phyloP scores from a whole-genome alignment of 2,888 invertebrate species.

The Agonopterix heracliana region DNA sequence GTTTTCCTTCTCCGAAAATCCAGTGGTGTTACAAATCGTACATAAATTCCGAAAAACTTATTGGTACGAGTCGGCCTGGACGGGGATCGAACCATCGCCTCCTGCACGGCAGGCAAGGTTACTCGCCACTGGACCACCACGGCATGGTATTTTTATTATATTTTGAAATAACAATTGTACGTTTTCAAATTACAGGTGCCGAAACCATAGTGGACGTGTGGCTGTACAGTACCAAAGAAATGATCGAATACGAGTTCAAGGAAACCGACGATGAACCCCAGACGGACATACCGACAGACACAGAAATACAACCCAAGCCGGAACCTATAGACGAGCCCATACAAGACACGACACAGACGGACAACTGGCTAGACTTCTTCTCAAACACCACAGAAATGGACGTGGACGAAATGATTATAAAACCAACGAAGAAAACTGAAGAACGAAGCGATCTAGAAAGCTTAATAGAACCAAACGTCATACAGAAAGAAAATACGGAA shows the following conservation, averaged over 20 bases:
- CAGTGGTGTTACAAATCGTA: too few species aligned
- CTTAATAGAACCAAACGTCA: constrained; percentile 11
- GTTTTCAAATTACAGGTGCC: constrained; percentile 72
- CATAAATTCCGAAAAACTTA: too few species aligned
- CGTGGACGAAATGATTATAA: constrained; percentile 64
- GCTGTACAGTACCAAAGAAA: constrained; percentile 72
- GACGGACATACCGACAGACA: constrained; percentile 7
- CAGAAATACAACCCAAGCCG: constrained; percentile 12
- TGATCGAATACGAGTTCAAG: constrained; percentile 52
- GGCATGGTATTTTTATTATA: too few species aligned
- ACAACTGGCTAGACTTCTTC: constrained; percentile 65
- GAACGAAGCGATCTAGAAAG: constrained; percentile 18
- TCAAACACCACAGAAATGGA: constrained; percentile 48
- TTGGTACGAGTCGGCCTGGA: too few species aligned
- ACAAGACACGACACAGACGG: constrained; percentile 21
- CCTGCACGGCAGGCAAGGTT: too few species aligned
- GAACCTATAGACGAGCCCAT: constrained; percentile 7
- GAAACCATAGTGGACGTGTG: constrained; percentile 88
- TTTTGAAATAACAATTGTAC: too few species aligned
- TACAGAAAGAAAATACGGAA: constrained; percentile 9
- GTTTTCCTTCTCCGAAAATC: too few species aligned
- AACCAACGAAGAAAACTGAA: constrained; percentile 39
- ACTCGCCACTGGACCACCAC: too few species aligned
- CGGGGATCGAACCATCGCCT: too few species aligned
- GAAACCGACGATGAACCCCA: constrained; percentile 25